These are phyloP conservation scores for Branchipolynoe longqiensis DNA, from an alignment of 2,888 invertebrate genomes.

Conservation along the genomic window DNA sequence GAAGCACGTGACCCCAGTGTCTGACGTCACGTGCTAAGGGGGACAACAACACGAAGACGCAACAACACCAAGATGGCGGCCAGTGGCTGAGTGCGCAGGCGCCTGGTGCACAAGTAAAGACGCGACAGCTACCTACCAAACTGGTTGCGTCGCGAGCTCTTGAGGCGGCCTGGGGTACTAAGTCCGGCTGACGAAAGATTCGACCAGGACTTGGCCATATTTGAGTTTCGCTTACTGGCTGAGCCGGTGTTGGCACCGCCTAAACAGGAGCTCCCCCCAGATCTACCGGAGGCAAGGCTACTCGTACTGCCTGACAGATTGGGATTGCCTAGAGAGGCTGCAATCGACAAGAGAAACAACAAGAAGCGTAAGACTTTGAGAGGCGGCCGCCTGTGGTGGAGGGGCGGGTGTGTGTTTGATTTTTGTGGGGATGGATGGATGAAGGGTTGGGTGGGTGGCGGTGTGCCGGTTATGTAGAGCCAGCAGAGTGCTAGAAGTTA, in stretches of 20 bases:
- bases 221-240: slow-evolving; percentile 32
- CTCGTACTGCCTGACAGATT: slow-evolving; percentile 54
- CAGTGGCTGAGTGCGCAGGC: neutral
- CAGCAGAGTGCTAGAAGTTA: too few species aligned
- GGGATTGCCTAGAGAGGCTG: slow-evolving; percentile 48
- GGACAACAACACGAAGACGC: neutral
- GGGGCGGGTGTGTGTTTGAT: neutral
- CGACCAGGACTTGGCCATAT: slow-evolving; percentile 57
- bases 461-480: neutral
- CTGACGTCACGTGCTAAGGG: neutral
- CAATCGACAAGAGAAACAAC: slow-evolving; percentile 43
- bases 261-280: slow-evolving; percentile 36
- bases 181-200: slow-evolving; percentile 40
- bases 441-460: slow-evolving; percentile 14
- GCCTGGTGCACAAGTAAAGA: neutral
- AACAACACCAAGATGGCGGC: slow-evolving; percentile 24
- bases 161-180: slow-evolving; percentile 26
- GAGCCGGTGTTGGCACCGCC: neutral
- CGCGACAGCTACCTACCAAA: slow-evolving; percentile 45
- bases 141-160: slow-evolving; percentile 4
- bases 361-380: slow-evolving; percentile 4
- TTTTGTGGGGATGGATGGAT: neutral
- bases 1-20: neutral
- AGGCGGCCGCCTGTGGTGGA: too few species aligned
- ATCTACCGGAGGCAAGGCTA: slow-evolving; percentile 52